Evolutionary conservation across 2,113 vertebrate species (phyloP), one percentile per base, ranked within the genome.

Genomic region (Labeo catla): DNA sequence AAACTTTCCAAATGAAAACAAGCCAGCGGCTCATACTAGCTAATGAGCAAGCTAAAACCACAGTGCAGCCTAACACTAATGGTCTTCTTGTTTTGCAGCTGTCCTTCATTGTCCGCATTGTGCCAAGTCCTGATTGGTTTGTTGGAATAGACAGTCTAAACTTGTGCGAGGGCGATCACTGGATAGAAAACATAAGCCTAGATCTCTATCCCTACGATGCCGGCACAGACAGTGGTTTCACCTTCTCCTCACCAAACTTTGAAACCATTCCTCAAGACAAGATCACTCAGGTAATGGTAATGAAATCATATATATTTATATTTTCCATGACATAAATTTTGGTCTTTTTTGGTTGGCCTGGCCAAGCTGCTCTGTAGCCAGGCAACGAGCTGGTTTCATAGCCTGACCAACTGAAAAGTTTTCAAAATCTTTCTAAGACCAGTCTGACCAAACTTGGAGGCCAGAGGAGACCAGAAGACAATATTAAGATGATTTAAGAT

Each of bases 111-210:
- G 96, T 98, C 36, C 95, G 96, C 21, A 94, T 99, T 8, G 94
- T 99, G 76, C 98, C 98, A 12, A 99, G 98, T 82, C 97, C 98
- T 0, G 98, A 99, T 93, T 99, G 98, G 98, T 99, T 99, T 88
- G 97, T 99, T 89, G 98, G 98, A 1, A 86, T 96, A 59, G 96
- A 99, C 92, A 96, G 95, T 76, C 76, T 99, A 79, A 95, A 96
- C 88, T 94, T 99, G 59, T 99, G 98, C 43, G 95, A 97, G 4
- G 95, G 96, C 5, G 93, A 94, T 57, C 94, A 86, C 45, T 99
- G 98, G 98, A 95, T 95, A 90, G 95, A 98, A 8, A 96, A 92
- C 59, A 86, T 96, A 0, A 91, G 94, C 0, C 36, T 98, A 84
- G 96, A 99, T 70, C 95, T 99, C 28, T 95, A 93, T 88, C 98